Conservation (phyloP, 2,113 vertebrate genomes). For the rat (Rattus norvegicus) region DNA sequence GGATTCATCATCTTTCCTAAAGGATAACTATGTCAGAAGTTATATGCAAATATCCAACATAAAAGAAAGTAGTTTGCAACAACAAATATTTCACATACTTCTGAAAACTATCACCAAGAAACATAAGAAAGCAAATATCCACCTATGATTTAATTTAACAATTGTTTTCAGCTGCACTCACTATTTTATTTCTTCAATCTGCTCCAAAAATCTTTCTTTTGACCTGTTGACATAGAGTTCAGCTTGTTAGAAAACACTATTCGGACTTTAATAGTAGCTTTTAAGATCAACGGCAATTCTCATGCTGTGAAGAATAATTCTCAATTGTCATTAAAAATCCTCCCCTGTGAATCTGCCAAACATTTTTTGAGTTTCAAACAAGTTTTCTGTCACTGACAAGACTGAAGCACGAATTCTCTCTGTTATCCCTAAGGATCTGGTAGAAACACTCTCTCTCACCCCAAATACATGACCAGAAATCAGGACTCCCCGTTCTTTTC, state of each 20-base stretch:
- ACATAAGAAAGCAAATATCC: background rate
- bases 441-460: background rate
- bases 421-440: background rate
- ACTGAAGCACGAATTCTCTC: fast-evolving
- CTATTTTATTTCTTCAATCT: background rate
- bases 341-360: conserved; percentile 12
- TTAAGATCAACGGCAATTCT: background rate
- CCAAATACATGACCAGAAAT: background rate
- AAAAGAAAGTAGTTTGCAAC: background rate
- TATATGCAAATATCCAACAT: background rate
- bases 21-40: background rate
- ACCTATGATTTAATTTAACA: conserved; percentile 6
- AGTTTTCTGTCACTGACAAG: background rate
- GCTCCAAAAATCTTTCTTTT: background rate
- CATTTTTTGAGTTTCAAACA: background rate
- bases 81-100: background rate
- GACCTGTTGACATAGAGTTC: background rate
- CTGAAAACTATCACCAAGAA: background rate
- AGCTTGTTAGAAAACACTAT: background rate
- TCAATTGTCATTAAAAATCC: background rate
- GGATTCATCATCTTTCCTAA: background rate
- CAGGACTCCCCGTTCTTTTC: background rate
- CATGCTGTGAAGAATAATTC: background rate
- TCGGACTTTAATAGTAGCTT: background rate
- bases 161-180: background rate